Conservation (phyloP, 2,888 invertebrate species). For the Microdon myrmicae region DNA sequence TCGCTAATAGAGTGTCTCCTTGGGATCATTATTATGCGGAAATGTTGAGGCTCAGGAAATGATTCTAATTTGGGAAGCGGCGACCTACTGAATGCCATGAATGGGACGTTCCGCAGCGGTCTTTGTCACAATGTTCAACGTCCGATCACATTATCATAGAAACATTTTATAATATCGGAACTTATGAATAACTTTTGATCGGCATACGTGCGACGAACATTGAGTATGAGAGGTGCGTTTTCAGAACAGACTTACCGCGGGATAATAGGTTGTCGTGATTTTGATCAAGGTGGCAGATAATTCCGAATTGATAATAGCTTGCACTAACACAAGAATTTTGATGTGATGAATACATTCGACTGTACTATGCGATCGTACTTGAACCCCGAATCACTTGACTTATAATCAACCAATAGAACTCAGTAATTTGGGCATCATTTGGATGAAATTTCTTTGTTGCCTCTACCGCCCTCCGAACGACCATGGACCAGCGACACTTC, state of each 20-base stretch:
- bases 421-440: no score
- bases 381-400: slow-evolving; percentile 44
- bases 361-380: slow-evolving; percentile 13
- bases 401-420: no score
- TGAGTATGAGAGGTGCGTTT: slow-evolving; percentile 15
- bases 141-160: background rate
- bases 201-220: slow-evolving; percentile 6
- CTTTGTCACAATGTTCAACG: slow-evolving; percentile 15
- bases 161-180: slow-evolving; percentile 37
- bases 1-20: slow-evolving; percentile 22
- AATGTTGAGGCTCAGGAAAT: slow-evolving; percentile 1
- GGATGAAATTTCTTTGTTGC: no score
- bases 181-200: slow-evolving; percentile 3
- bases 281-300: slow-evolving; percentile 55
- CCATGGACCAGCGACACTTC: no score
- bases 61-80: background rate
- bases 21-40: slow-evolving; percentile 52
- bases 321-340: slow-evolving; percentile 44
- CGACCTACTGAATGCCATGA: slow-evolving; percentile 3
- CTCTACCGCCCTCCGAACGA: no score
- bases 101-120: slow-evolving; percentile 5
- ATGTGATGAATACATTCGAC: slow-evolving; percentile 1
- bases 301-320: slow-evolving; percentile 47
- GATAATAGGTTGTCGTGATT: slow-evolving; percentile 54
- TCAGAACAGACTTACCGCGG: slow-evolving; percentile 52